phyloP scores from a whole-genome alignment of 2,888 invertebrate genomes.

The Aphodius granarius region DNA sequence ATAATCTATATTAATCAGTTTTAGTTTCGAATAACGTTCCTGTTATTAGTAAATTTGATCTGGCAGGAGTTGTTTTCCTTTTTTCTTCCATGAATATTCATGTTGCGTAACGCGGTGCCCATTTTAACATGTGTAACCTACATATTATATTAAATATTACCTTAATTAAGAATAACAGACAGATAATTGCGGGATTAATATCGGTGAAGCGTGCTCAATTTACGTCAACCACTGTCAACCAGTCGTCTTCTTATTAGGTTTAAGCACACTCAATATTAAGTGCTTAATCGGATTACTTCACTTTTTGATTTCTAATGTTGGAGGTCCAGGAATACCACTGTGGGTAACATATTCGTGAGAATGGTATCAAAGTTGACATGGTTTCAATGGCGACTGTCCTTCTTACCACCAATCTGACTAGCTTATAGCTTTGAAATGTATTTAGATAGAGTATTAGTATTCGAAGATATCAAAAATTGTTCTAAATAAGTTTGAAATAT shows the following conservation, averaged over 20 bases:
- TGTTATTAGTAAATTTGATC: not conserved
- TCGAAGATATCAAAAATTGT: not conserved
- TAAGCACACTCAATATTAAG: not conserved
- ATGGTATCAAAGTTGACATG: not conserved
- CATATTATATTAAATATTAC: not conserved
- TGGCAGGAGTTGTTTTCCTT: not conserved
- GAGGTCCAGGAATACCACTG: not conserved
- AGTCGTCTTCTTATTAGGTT: not conserved
- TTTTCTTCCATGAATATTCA: not conserved
- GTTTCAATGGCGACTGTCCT: not conserved
- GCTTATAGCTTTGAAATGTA: not conserved
- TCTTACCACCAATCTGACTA: not conserved
- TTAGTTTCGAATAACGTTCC: constrained; percentile 3
- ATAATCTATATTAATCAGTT: constrained; percentile 11
- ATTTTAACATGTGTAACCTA: not conserved
- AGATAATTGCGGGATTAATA: not conserved
- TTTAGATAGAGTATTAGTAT: too few species aligned
- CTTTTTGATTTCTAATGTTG: not conserved
- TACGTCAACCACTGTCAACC: not conserved
- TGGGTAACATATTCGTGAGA: not conserved
- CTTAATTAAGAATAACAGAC: not conserved
- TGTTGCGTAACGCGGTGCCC: not conserved
- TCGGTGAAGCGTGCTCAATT: not conserved
- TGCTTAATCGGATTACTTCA: not conserved
- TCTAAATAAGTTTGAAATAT: not conserved